Conservation (phyloP, 2,797 vertebrate genomes). For the Sphaeramia orbicularis region DNA sequence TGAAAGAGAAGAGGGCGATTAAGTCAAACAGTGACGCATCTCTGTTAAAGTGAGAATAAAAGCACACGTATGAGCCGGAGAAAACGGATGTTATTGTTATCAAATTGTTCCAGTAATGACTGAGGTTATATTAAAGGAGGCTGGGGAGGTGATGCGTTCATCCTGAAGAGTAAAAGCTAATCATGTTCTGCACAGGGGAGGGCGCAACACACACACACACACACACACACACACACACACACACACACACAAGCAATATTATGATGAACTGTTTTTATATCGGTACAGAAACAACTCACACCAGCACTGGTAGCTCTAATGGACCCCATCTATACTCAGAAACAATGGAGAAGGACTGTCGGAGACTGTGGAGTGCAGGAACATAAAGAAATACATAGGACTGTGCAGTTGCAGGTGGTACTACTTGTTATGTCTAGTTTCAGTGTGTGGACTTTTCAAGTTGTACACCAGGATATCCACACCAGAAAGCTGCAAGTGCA, state of each 20-base stretch:
- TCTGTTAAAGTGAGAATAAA: constrained; percentile 3
- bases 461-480: too few relatives aligned
- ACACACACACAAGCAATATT: not conserved
- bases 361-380: not conserved
- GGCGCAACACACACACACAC: constrained; percentile 6
- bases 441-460: too few relatives aligned
- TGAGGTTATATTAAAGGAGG: constrained; percentile 41
- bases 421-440: too few relatives aligned
- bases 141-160: constrained; percentile 49
- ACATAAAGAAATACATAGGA: too few relatives aligned
- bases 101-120: constrained; percentile 44
- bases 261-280: constrained; percentile 8
- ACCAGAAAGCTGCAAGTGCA: too few relatives aligned
- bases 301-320: constrained; percentile 10
- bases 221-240: too few relatives aligned
- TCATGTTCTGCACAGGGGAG: constrained; percentile 43
- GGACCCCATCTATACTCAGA: constrained; percentile 7
- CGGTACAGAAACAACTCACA: not conserved
- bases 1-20: not conserved
- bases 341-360: constrained; percentile 2
- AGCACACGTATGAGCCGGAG: not conserved
- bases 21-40: constrained; percentile 6
- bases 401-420: too few relatives aligned
- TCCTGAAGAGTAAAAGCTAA: constrained; percentile 56
- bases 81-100: constrained; percentile 14